Evolutionary conservation across 2,888 invertebrate species (phyloP).

Genomic region (Cetonia aurata): DNA sequence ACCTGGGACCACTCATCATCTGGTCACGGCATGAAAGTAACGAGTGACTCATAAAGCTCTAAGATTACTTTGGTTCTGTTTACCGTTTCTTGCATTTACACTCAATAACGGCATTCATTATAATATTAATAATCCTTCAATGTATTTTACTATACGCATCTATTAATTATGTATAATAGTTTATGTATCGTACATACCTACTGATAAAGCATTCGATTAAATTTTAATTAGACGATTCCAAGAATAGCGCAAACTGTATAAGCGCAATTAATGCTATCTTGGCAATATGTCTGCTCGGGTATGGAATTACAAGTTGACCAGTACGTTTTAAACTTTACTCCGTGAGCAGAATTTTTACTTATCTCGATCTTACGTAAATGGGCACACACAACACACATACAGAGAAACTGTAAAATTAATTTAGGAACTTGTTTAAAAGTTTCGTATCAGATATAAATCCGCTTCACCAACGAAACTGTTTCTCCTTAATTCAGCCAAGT

Average conservation of each 20-base stretch:
- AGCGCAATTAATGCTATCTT: constrained; percentile 35
- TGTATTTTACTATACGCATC: background rate
- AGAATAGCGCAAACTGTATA: constrained; percentile 37
- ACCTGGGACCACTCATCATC: constrained; percentile 57
- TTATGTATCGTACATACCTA: constrained; percentile 1
- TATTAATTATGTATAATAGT: constrained; percentile 15
- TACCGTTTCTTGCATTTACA: too few species aligned
- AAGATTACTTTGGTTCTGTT: background rate
- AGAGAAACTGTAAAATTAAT: constrained; percentile 21
- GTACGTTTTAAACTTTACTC: constrained; percentile 38
- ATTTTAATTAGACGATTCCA: constrained; percentile 37
- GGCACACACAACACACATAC: constrained; percentile 20
- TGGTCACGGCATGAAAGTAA: constrained; percentile 50
- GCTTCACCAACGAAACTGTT: background rate
- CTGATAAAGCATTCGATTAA: constrained; percentile 24
- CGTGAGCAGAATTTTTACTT: constrained; percentile 37
- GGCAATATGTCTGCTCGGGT: constrained; percentile 35
- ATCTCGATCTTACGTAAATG: constrained; percentile 30
- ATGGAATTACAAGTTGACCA: constrained; percentile 40
- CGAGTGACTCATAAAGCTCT: constrained; percentile 47
- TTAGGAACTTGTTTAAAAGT: constrained; percentile 31
- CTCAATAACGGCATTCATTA: too few species aligned
- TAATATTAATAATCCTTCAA: background rate
- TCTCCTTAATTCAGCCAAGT: too few species aligned
- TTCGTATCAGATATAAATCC: constrained; percentile 13